phyloP scores from a whole-genome alignment of 2,888 invertebrate genomes.

The Drosophila phalerata region DNA sequence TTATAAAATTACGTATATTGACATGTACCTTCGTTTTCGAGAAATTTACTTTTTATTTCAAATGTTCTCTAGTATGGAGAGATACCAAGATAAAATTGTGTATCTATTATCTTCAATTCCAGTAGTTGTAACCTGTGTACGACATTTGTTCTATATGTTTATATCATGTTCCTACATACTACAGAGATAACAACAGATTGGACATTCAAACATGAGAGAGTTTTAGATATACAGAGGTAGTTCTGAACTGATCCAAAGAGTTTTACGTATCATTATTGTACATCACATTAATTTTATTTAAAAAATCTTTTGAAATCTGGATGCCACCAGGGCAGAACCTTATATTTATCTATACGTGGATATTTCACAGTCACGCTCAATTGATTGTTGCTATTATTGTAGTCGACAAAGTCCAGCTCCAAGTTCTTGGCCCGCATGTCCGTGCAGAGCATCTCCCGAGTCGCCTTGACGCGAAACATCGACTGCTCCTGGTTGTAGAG shows the following conservation, averaged over 20 bases:
- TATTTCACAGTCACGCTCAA: conserved; percentile 85
- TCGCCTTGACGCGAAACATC: conserved; percentile 69
- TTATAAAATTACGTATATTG: conserved; percentile 58
- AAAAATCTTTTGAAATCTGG: conserved; percentile 85
- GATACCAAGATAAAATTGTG: conserved; percentile 6
- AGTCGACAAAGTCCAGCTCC: conserved; percentile 87
- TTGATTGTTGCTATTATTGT: conserved; percentile 61
- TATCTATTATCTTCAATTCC: conserved; percentile 33
- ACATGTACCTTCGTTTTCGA: conserved; percentile 25
- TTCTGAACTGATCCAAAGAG: not conserved
- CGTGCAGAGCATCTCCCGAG: conserved; percentile 85
- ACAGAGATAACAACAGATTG: conserved; percentile 34
- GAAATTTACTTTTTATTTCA: conserved; percentile 14
- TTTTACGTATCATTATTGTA: not conserved
- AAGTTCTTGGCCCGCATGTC: conserved; percentile 86
- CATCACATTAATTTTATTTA: conserved; percentile 45
- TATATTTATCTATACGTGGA: conserved; percentile 86
- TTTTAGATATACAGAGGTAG: not conserved
- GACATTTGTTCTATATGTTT: conserved; percentile 41
- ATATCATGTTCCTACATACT: conserved; percentile 6
- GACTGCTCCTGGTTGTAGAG: conserved; percentile 67
- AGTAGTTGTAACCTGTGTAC: conserved; percentile 36
- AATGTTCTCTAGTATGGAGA: not conserved
- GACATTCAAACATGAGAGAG: not conserved
- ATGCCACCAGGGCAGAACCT: conserved; percentile 90